Base-by-base conservation (phyloP, 2,113 vertebrate genomes). In the Peucedramus taeniatus region DNA sequence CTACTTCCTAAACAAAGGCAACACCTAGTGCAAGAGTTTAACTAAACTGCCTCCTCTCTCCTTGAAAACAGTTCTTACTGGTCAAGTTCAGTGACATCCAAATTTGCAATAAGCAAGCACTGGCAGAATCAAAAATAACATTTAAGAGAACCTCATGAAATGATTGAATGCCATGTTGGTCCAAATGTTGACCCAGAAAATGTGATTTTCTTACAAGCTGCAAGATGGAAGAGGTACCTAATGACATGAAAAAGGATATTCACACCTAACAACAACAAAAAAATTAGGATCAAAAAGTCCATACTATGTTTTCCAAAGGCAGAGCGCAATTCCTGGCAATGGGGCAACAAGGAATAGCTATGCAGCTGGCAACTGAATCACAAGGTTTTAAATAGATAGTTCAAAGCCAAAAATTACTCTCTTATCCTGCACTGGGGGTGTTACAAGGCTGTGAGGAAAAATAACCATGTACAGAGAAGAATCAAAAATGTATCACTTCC, bases 381-480 rank as follows among this genome's bases (percentile, higher is more conserved):
- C 26, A 57, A 68, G 57, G 87, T 81, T 96, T 96, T 96, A 96
- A 95, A 94, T 71, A 95, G 94, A 77, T 22, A 80, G 59, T 87
- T 95, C 95, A 86, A 91, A 93, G 91, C 44, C 69, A 94, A 75
- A 95, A 76, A 96, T 96, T 83, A 91, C 89, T 96, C 47, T 64
- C 72, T 94, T 76, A 94, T 76, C 74, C 77, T 77, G 23, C 11
- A 12, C 68, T 96, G 68, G 47, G 54, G 10, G 35, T 37, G 22
- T 30, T 64, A 87, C 56, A 89, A 76, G 65, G 76, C 61, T 50
- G 57, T 65, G 63, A 92, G 24, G 47, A 93, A 92, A 94, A 28
- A 26, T 27, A 65, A 61, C 2, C 4, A 78, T 12, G 37, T 30
- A 81, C 24, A 81, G 19, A 64, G 40, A 61, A 20, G 10, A 35